Conservation (phyloP, 2,888 invertebrate species). For the Busseola fusca region DNA sequence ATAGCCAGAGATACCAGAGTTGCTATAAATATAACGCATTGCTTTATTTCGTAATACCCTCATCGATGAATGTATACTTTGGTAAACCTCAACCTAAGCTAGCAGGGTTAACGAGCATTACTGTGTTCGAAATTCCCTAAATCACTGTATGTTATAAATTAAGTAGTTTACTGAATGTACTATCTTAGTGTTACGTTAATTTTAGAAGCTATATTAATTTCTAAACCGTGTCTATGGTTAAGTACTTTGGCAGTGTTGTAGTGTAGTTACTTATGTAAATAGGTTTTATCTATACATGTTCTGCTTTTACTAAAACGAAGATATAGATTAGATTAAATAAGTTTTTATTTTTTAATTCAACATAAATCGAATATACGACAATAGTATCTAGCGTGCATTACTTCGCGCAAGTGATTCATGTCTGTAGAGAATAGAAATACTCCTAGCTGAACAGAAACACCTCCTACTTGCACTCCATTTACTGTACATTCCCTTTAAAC, state of each 20-base stretch:
- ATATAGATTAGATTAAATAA: background rate
- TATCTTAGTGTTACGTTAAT: background rate
- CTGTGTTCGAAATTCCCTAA: slow-evolving; percentile 1
- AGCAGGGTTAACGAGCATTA: background rate
- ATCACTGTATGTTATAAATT: background rate
- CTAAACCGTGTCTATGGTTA: background rate
- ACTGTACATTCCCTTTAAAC: slow-evolving; percentile 25
- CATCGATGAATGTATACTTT: background rate
- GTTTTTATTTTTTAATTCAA: slow-evolving; percentile 3
- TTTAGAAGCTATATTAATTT: background rate
- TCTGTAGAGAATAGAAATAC: slow-evolving; percentile 77
- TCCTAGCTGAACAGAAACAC: slow-evolving; percentile 68
- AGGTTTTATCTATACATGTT: background rate
- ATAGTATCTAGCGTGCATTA: slow-evolving; percentile 66
- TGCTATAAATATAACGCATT: background rate
- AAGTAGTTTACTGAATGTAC: background rate
- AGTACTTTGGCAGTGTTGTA: background rate
- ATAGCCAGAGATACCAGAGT: background rate
- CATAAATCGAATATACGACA: slow-evolving; percentile 66
- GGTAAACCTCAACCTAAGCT: background rate
- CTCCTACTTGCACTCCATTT: slow-evolving; percentile 63
- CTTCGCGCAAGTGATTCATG: slow-evolving; percentile 75
- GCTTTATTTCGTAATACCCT: background rate
- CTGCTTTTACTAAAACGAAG: background rate
- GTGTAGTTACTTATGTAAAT: background rate